phyloP scores from a whole-genome alignment of 2,888 invertebrate species.

The Chrysomela aeneicollis region DNA sequence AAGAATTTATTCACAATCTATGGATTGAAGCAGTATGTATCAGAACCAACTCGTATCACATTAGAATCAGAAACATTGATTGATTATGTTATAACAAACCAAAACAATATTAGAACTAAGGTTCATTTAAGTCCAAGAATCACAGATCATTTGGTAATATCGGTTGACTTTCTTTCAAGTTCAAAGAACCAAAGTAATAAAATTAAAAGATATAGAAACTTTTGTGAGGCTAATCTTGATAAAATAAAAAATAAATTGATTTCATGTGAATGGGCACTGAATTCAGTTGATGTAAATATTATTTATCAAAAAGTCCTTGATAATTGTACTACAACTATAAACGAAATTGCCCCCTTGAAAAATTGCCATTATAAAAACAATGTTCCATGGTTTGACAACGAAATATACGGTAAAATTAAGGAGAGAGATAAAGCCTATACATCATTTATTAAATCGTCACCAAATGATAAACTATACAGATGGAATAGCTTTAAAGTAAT shows the following conservation, averaged over 20 bases:
- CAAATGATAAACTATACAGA: slow-evolving; percentile 1
- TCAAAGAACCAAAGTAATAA: slow-evolving; percentile 2
- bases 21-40: slow-evolving; percentile 1
- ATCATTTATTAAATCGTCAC: not conserved
- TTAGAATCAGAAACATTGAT: slow-evolving; percentile 6
- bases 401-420: not conserved
- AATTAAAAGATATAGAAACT: not conserved
- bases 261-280: slow-evolving; percentile 5
- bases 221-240: slow-evolving; percentile 6
- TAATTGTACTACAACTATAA: slow-evolving; percentile 1
- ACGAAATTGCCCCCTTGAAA: not conserved
- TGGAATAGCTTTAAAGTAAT: slow-evolving; percentile 3
- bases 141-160: slow-evolving; percentile 11
- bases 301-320: slow-evolving; percentile 7
- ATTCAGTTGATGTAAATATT: slow-evolving; percentile 9
- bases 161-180: not conserved
- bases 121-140: not conserved
- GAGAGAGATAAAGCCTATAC: not conserved
- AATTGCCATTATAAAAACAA: slow-evolving; percentile 1
- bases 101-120: not conserved
- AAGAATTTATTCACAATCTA: not conserved
- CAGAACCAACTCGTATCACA: slow-evolving; percentile 6
- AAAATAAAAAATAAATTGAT: slow-evolving; percentile 4
- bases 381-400: slow-evolving; percentile 9
- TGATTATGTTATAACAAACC: slow-evolving; percentile 6